Evolutionary conservation across 1,140 invertebrate genomes (phyloP).

Genomic region (Xylocopa sonorina): DNA sequence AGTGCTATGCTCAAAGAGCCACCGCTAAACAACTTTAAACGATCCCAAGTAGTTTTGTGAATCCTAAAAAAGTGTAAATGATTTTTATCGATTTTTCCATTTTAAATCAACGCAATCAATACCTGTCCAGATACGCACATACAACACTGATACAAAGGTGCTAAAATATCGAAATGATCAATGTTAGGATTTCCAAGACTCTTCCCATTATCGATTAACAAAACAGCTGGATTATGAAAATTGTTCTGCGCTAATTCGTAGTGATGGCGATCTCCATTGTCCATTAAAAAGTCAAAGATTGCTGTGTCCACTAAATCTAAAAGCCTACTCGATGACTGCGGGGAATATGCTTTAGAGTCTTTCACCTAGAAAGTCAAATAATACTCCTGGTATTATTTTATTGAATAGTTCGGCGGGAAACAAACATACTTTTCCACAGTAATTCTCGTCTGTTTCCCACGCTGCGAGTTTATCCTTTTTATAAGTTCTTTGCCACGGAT

Average conservation of each 20-base stretch:
- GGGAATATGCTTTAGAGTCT: slow-evolving; percentile 75
- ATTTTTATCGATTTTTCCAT: too few species aligned
- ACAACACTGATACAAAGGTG: slow-evolving; percentile 95
- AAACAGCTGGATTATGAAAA: slow-evolving; percentile 85
- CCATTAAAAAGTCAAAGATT: slow-evolving; percentile 96
- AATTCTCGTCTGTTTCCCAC: slow-evolving; percentile 91
- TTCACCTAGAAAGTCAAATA: slow-evolving; percentile 70
- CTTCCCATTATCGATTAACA: slow-evolving; percentile 97
- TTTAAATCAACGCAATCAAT: slow-evolving; percentile 19
- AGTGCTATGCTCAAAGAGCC: slow-evolving; percentile 84
- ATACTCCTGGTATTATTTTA: not conserved
- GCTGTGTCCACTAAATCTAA: slow-evolving; percentile 93
- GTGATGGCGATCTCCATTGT: slow-evolving; percentile 97
- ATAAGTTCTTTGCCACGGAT: slow-evolving; percentile 96
- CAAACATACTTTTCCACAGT: slow-evolving; percentile 84
- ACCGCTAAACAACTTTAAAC: slow-evolving; percentile 87
- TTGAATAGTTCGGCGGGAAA: not conserved
- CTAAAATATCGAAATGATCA: slow-evolving; percentile 93
- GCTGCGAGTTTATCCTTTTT: slow-evolving; percentile 87
- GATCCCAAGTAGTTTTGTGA: slow-evolving; percentile 86
- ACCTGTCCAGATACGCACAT: slow-evolving; percentile 85
- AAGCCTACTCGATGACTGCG: slow-evolving; percentile 83
- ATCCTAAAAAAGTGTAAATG: slow-evolving; percentile 84
- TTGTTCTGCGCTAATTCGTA: slow-evolving; percentile 89
- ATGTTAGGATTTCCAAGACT: slow-evolving; percentile 92